phyloP scores from a whole-genome alignment of 2,888 invertebrate genomes.

The Teleogryllus oceanicus region DNA sequence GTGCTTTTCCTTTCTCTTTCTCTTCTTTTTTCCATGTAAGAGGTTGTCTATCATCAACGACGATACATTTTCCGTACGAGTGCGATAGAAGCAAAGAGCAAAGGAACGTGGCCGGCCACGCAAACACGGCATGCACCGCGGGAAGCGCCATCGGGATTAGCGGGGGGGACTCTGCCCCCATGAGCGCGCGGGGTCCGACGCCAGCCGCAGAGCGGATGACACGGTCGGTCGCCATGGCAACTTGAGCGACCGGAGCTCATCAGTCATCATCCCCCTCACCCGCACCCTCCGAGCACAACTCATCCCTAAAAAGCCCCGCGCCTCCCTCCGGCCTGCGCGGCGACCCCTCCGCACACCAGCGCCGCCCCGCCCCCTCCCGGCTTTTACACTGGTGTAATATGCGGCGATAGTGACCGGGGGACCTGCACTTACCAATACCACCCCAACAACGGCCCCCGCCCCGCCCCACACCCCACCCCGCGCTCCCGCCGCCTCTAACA shows the following conservation, averaged over 20 bases:
- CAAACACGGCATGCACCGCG: no score
- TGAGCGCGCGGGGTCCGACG: neutral
- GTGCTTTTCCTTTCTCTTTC: no score
- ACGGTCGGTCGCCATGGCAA: slow-evolving; percentile 41
- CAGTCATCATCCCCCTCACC: slow-evolving; percentile 23
- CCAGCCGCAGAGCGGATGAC: neutral
- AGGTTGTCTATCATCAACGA: no score
- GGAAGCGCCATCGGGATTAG: no score
- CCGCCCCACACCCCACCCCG: neutral
- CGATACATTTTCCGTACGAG: no score
- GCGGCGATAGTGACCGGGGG: slow-evolving; percentile 30
- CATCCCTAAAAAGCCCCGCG: slow-evolving; percentile 28
- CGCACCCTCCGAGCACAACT: neutral
- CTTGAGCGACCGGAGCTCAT: slow-evolving; percentile 30
- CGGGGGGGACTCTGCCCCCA: neutral
- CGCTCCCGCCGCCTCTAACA: slow-evolving; percentile 18
- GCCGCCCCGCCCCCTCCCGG: neutral
- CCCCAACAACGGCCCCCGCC: neutral
- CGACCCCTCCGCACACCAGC: neutral
- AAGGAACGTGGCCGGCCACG: no score
- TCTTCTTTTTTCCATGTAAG: no score
- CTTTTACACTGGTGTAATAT: slow-evolving; percentile 31
- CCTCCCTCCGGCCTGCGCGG: slow-evolving; percentile 1
- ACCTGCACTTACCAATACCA: neutral
- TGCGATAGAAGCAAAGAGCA: no score